These are phyloP conservation scores for Gymnocephalus cernua DNA, from an alignment of 2,113 vertebrate genomes.

Conservation along the genomic window DNA sequence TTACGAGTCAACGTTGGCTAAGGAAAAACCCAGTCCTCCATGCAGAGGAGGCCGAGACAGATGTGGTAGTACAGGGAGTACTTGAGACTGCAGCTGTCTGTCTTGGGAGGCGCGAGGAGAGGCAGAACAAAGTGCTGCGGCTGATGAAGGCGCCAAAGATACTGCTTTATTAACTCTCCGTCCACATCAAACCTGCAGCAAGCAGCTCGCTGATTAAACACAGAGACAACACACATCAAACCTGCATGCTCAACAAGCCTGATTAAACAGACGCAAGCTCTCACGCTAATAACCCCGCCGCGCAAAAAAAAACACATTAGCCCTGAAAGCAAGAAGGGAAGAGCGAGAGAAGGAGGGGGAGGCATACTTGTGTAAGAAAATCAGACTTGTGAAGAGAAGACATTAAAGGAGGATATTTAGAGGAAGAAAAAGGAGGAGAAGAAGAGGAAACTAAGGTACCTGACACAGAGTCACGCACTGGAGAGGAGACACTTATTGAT, in stretches of 20 bases:
- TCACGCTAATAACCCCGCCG: conserved; percentile 78
- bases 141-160: conserved; percentile 84
- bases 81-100: conserved; percentile 59
- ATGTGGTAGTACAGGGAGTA: conserved; percentile 13
- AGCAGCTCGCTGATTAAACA: conserved; percentile 82
- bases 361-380: conserved; percentile 66
- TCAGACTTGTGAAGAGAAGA: conserved; percentile 68
- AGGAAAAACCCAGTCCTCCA: neutral
- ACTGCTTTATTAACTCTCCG: conserved; percentile 84
- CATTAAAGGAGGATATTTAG: conserved; percentile 74
- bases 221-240: conserved; percentile 86
- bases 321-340: conserved; percentile 61
- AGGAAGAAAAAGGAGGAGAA: conserved; percentile 60
- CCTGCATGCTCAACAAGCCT: conserved; percentile 79
- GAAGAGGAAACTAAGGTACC: conserved; percentile 63
- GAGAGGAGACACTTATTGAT: conserved; percentile 80
- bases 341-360: conserved; percentile 17
- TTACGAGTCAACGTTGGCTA: neutral
- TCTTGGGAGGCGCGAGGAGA: conserved; percentile 56
- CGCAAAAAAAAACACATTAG: conserved; percentile 67
- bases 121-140: conserved; percentile 77
- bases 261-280: conserved; percentile 81
- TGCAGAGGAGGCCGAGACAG: conserved; percentile 14
- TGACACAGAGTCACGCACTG: conserved; percentile 73
- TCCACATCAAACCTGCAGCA: conserved; percentile 86